Conservation (phyloP, 2,888 invertebrate species). For the Drosophila demipolita region DNA sequence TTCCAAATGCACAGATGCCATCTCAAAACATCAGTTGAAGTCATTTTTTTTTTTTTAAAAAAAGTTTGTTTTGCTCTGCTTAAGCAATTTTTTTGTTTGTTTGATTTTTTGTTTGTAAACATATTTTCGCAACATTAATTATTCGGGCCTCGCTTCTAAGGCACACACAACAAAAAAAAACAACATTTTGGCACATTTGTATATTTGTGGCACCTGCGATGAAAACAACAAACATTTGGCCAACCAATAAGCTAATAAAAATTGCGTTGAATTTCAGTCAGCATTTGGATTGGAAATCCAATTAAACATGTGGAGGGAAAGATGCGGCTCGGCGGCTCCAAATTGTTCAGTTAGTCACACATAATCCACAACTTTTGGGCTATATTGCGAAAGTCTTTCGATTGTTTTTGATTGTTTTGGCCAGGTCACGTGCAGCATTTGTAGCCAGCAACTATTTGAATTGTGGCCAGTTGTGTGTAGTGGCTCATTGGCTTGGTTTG, state of each 20-base stretch:
- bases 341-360: constrained; percentile 29
- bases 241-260: constrained; percentile 60
- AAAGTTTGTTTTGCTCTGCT: constrained; percentile 8
- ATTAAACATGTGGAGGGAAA: constrained; percentile 46
- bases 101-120: constrained; percentile 53
- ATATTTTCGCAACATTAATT: constrained; percentile 59
- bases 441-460: constrained; percentile 6
- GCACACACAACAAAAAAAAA: neutral
- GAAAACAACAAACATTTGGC: constrained; percentile 27
- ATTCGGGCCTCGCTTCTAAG: constrained; percentile 14
- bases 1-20: constrained; percentile 10
- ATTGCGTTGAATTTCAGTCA: constrained; percentile 28
- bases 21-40: neutral
- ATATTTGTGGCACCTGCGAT: constrained; percentile 7
- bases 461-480: neutral
- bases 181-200: constrained; percentile 12
- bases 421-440: constrained; percentile 63
- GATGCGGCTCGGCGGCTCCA: neutral
- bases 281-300: constrained; percentile 57
- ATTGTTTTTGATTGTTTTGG: constrained; percentile 26
- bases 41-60: constrained; percentile 6
- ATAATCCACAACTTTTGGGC: constrained; percentile 28
- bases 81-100: constrained; percentile 45
- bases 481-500: constrained; percentile 38
- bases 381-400: constrained; percentile 9